Evolutionary conservation across 1,140 invertebrate genomes (phyloP).

Genomic region (Drosophila neocordata): DNA sequence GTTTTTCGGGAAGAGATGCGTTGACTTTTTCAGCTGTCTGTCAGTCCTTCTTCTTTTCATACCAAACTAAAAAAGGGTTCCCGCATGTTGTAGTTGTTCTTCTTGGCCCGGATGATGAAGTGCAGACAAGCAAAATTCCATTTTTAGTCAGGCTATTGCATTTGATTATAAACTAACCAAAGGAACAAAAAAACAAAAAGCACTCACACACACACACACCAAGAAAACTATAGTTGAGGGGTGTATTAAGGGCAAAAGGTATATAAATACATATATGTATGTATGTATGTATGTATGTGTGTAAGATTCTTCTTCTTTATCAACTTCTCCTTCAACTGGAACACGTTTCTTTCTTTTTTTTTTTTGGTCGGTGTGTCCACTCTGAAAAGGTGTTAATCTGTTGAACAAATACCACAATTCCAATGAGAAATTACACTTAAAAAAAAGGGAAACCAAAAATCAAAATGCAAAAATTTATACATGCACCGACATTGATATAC

Average conservation of each 20-base stretch:
- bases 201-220: neutral
- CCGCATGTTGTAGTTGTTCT: slow-evolving; percentile 15
- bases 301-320: slow-evolving; percentile 19
- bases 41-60: slow-evolving; percentile 20
- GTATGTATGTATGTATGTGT: too few relatives aligned
- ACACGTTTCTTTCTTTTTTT: slow-evolving; percentile 46
- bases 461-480: neutral
- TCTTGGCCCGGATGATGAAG: slow-evolving; percentile 58
- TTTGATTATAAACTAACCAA: slow-evolving; percentile 65
- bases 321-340: slow-evolving; percentile 7
- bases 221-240: neutral
- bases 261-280: neutral
- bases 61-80: slow-evolving; percentile 5
- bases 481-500: neutral
- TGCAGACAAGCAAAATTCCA: slow-evolving; percentile 75
- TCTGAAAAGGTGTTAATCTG: slow-evolving; percentile 67
- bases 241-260: neutral
- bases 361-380: slow-evolving; percentile 29
- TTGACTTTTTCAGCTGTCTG: slow-evolving; percentile 60
- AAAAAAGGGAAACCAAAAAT: neutral
- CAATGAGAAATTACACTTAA: slow-evolving; percentile 5
- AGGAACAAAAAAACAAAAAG: slow-evolving; percentile 9
- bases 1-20: slow-evolving; percentile 25
- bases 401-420: slow-evolving; percentile 51
- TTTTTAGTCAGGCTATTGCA: slow-evolving; percentile 80